Evolutionary conservation across 2,888 invertebrate genomes (phyloP).

Genomic region (Petrolisthes manimaculis): DNA sequence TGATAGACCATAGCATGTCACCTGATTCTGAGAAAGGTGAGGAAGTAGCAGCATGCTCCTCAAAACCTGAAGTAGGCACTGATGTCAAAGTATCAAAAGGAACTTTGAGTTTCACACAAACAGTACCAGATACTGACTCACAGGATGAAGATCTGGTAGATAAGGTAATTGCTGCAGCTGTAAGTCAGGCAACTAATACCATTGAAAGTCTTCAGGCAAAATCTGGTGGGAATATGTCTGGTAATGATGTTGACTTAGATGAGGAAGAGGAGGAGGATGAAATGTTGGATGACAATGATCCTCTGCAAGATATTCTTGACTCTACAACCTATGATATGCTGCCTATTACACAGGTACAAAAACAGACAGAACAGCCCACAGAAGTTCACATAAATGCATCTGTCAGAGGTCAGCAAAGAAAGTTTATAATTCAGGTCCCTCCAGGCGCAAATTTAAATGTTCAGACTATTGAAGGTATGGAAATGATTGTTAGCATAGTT

Average conservation of each 20-base stretch:
- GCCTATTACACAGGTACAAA: constrained; percentile 36
- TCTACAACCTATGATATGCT: constrained; percentile 39
- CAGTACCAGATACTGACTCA: constrained; percentile 39
- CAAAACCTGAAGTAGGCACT: constrained; percentile 37
- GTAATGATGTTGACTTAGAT: constrained; percentile 26
- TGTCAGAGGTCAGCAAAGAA: constrained; percentile 51
- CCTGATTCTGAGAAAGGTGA: background rate
- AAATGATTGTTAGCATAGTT: constrained; percentile 59
- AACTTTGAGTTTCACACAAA: constrained; percentile 58
- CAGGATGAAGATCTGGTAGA: constrained; percentile 63
- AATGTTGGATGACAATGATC: constrained; percentile 38
- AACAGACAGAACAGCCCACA: constrained; percentile 17
- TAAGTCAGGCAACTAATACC: constrained; percentile 61
- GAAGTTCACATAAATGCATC: constrained; percentile 63
- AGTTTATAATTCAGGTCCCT: constrained; percentile 62
- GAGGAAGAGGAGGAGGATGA: constrained; percentile 51
- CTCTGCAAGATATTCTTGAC: constrained; percentile 40
- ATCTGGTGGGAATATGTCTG: constrained; percentile 54
- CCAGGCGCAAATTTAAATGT: constrained; percentile 59
- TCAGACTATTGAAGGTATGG: constrained; percentile 63
- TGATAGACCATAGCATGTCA: background rate
- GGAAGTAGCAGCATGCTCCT: background rate
- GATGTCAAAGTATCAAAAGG: constrained; percentile 45
- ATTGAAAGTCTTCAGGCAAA: constrained; percentile 54
- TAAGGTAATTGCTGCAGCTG: constrained; percentile 59